phyloP scores from a whole-genome alignment of 2,113 vertebrate species.

The Mobula birostris region DNA sequence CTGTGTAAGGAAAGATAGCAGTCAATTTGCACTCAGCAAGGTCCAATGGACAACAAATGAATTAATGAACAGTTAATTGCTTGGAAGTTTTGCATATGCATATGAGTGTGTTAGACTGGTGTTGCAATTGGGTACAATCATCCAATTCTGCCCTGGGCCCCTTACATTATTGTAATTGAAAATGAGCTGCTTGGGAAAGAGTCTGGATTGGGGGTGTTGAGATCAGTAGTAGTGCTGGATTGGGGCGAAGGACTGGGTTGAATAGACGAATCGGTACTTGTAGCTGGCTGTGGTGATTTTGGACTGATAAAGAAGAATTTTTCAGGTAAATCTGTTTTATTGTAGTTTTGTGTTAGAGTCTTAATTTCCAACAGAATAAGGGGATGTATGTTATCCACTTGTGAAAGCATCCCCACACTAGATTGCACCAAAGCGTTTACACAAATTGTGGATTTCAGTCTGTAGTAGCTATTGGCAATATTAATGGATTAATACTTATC shows the following conservation, averaged over 20 bases:
- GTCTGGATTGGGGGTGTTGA: too few relatives aligned
- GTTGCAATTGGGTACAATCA: too few relatives aligned
- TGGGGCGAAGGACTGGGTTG: too few relatives aligned
- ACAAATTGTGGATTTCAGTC: not conserved
- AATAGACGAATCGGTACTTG: too few relatives aligned
- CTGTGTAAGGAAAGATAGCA: not conserved
- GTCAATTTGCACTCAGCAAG: not conserved
- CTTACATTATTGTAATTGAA: too few relatives aligned
- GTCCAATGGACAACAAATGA: not conserved
- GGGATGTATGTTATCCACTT: not conserved
- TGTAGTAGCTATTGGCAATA: not conserved
- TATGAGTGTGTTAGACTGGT: too few relatives aligned
- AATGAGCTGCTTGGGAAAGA: too few relatives aligned
- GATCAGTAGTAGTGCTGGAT: too few relatives aligned
- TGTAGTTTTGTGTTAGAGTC: not conserved
- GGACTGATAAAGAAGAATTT: too few relatives aligned
- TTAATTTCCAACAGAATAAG: not conserved
- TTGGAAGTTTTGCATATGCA: too few relatives aligned
- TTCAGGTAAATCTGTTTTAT: not conserved
- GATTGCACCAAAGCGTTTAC: not conserved
- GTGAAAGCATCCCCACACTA: not conserved
- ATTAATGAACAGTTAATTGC: not conserved
- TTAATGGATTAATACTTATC: not conserved
- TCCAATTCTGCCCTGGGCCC: too few relatives aligned
- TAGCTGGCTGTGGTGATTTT: too few relatives aligned